Evolutionary conservation across 2,797 vertebrate genomes (phyloP), one percentile per base, ranked within the genome.

Genomic region (Chaetophractus vellerosus): DNA sequence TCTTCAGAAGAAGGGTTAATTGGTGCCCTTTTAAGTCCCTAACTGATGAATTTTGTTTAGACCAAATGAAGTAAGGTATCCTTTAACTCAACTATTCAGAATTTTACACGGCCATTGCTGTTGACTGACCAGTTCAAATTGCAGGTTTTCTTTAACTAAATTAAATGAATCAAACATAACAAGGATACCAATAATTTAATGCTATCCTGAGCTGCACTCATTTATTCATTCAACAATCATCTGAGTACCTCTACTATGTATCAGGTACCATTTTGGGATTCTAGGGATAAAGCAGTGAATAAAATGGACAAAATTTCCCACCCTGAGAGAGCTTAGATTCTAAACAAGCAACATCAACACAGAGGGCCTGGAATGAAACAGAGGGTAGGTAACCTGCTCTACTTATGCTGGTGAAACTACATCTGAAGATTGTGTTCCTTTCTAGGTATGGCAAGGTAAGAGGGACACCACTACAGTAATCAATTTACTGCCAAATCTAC

Each of bases 1-100:
- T 50, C 66, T 74, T 96, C 68, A 84, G 28, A 84, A 92, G 23
- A 79, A 6, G 57, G 28, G 19, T 59, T 36, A 69, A 45, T 7
- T 21, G 19, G 48, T 79, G 3, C 63, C 24, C 68, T 38, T 38
- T 59, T 61, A 26, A 61, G 8, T 24, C 24, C 59, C 59, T 26
- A 9, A 26, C 31, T 48, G 52, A 92, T 23, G 23, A n/a, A 28
- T 84, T 87, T 93, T 66, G 63, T 83, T 83, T 88, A 66, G 41
- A 71, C 3, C 14, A 72, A 83, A 63, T 71, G 18, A 86, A 85
- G 28, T 21, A 88, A 74, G 21, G 23, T 55, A 71, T n/a, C 31
- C 26, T 85, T 94, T 75, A 89, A 74, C 23, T 33, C 68, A 64
- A 28, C 36, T 45, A 50, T 41, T 92, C 48, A 31, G 33, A 80